phyloP scores from a whole-genome alignment of 2,888 invertebrate genomes.

The Acholoe squamosa region DNA sequence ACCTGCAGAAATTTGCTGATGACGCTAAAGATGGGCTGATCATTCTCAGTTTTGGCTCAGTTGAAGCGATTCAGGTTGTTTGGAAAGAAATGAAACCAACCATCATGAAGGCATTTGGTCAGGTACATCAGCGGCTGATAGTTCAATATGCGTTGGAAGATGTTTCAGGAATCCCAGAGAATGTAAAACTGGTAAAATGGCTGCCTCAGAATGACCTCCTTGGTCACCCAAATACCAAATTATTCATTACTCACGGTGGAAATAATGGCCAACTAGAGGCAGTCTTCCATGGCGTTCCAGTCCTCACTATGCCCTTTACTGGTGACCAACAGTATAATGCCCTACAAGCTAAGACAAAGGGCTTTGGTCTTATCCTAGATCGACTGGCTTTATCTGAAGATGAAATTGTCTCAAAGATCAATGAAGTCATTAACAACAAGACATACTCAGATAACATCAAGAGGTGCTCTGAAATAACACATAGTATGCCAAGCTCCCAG shows the following conservation, averaged over 20 bases:
- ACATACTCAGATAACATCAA: background rate
- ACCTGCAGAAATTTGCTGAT: constrained; percentile 40
- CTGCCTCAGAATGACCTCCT: too few species aligned
- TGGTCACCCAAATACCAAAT: too few species aligned
- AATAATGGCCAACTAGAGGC: constrained; percentile 35
- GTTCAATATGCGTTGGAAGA: constrained; percentile 45
- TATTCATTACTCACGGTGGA: constrained; percentile 35
- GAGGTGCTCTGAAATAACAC: background rate
- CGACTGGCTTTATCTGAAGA: background rate
- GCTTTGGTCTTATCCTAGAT: background rate
- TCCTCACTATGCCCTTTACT: constrained; percentile 42
- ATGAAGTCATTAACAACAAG: constrained; percentile 4
- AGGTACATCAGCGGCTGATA: background rate
- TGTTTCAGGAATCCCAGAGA: background rate
- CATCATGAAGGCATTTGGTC: background rate
- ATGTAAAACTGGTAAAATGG: too few species aligned
- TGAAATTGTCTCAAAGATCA: background rate
- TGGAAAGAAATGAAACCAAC: background rate
- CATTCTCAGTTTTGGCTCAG: background rate
- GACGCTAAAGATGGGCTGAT: constrained; percentile 37
- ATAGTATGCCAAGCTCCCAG: constrained; percentile 17
- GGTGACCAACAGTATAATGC: constrained; percentile 24
- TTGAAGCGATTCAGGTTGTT: background rate
- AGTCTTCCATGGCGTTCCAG: constrained; percentile 33
- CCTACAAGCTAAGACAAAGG: background rate